A percentile compares a stretch with the other conserved stretches of the same genome.
Conservation (phyloP, 2,113 vertebrate species). For the Aspiorhynchus laticeps region DNA sequence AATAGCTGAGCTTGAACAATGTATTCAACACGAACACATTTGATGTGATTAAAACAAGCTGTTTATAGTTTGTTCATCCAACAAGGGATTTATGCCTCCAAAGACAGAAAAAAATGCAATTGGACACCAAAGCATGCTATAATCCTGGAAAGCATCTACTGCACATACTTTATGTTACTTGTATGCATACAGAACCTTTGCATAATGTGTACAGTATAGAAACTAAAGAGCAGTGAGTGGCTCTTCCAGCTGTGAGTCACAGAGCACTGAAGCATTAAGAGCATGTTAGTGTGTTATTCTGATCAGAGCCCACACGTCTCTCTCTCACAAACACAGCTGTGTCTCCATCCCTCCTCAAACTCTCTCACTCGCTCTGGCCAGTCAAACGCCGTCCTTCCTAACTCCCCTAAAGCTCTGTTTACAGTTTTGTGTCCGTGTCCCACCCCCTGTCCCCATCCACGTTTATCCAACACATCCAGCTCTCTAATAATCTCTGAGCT, state of each 20-base stretch:
- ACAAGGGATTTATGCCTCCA: not conserved
- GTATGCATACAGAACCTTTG: not conserved
- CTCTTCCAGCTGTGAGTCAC: not conserved
- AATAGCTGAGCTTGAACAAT: not conserved
- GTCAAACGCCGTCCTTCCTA: slow-evolving; percentile 2
- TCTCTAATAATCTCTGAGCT: slow-evolving; percentile 44
- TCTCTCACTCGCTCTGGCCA: slow-evolving; percentile 29
- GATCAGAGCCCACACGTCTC: slow-evolving; percentile 2
- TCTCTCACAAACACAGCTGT: slow-evolving; percentile 27
- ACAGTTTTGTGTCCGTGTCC: slow-evolving; percentile 17
- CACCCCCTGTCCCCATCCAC: slow-evolving; percentile 10
- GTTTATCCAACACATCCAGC: slow-evolving; percentile 5
- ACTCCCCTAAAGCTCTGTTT: slow-evolving; percentile 29
- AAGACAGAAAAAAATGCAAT: not conserved
- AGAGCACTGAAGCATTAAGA: not conserved
- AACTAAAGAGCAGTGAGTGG: not conserved
- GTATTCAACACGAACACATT: not conserved
- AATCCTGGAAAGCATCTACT: not conserved
- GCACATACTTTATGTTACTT: not conserved
- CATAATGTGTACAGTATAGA: not conserved
- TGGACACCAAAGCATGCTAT: not conserved
- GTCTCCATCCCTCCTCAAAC: slow-evolving; percentile 36
- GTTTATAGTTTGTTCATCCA: not conserved
- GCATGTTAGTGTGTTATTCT: not conserved
- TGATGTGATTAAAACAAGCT: not conserved